These are phyloP conservation scores for Calephelis virginiensis DNA, from an alignment of 1,140 invertebrate species.

Conservation along the genomic window DNA sequence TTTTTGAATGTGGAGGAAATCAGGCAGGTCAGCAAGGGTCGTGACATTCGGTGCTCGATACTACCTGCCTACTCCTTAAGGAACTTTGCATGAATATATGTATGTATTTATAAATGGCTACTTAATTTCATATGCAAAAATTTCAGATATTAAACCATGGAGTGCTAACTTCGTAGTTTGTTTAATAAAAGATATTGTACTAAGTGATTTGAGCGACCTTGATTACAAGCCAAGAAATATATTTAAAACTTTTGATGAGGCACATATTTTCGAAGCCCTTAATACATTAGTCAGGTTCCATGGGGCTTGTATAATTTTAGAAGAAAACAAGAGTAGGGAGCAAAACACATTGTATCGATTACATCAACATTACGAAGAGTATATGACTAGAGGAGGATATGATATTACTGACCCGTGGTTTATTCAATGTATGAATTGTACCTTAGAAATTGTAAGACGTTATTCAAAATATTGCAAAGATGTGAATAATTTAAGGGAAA, in stretches of 20 bases:
- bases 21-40: no score
- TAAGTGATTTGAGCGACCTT: constrained; percentile 55
- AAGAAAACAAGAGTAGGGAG: constrained; percentile 47
- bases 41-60: no score
- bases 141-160: constrained; percentile 56
- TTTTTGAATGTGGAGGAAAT: no score
- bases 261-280: constrained; percentile 56
- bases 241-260: constrained; percentile 53
- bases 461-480: constrained; percentile 49
- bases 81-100: no score
- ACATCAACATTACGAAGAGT: constrained; percentile 44
- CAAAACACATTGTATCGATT: constrained; percentile 39
- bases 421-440: constrained; percentile 52
- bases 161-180: constrained; percentile 45
- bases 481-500: constrained; percentile 32
- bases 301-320: constrained; percentile 57
- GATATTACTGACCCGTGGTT: constrained; percentile 45
- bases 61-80: no score
- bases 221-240: constrained; percentile 51
- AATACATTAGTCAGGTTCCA: constrained; percentile 60
- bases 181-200: constrained; percentile 55
- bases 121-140: neutral
- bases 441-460: constrained; percentile 49
- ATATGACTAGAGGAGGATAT: constrained; percentile 51
- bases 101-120: no score